phyloP scores from a whole-genome alignment of 1,140 invertebrate genomes.

The Gonatopus flavifemur region DNA sequence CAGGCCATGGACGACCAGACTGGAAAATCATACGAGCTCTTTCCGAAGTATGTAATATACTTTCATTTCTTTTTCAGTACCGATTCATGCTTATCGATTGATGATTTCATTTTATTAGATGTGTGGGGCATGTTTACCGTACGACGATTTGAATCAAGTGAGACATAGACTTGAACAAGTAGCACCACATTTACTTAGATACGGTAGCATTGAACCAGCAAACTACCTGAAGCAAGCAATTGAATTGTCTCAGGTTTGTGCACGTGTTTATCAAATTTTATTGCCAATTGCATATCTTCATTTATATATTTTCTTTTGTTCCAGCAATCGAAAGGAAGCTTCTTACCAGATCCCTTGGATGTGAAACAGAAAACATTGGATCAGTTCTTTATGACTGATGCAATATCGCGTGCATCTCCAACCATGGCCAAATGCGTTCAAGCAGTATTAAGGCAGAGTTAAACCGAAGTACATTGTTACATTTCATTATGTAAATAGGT shows the following conservation, averaged over 20 bases:
- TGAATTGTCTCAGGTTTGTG: slow-evolving; percentile 66
- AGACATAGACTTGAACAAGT: slow-evolving; percentile 79
- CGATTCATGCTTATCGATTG: not conserved
- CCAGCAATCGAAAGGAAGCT: slow-evolving; percentile 62
- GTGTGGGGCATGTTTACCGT: slow-evolving; percentile 79
- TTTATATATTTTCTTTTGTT: slow-evolving; percentile 10
- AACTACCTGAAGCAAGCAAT: slow-evolving; percentile 80
- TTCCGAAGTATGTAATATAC: slow-evolving; percentile 66
- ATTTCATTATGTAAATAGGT: slow-evolving; percentile 10
- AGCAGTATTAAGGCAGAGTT: slow-evolving; percentile 79
- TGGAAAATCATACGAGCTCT: slow-evolving; percentile 96
- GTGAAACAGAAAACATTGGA: slow-evolving; percentile 80
- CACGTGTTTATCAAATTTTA: slow-evolving; percentile 14
- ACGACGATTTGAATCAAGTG: slow-evolving; percentile 87
- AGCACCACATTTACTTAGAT: slow-evolving; percentile 84
- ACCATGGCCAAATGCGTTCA: slow-evolving; percentile 99
- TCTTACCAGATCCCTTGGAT: slow-evolving; percentile 68
- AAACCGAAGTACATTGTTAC: slow-evolving; percentile 55
- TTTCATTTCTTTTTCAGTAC: not conserved
- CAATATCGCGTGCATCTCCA: slow-evolving; percentile 92
- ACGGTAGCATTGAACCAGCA: slow-evolving; percentile 80
- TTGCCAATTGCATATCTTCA: not conserved
- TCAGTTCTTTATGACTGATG: slow-evolving; percentile 98
- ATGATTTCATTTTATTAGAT: slow-evolving; percentile 69
- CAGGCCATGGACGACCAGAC: slow-evolving; percentile 91